A percentile compares a stretch with the other conserved stretches of the same genome.
Conservation (phyloP, 2,797 vertebrate genomes). For the Acrossocheilus wenchowensis region DNA sequence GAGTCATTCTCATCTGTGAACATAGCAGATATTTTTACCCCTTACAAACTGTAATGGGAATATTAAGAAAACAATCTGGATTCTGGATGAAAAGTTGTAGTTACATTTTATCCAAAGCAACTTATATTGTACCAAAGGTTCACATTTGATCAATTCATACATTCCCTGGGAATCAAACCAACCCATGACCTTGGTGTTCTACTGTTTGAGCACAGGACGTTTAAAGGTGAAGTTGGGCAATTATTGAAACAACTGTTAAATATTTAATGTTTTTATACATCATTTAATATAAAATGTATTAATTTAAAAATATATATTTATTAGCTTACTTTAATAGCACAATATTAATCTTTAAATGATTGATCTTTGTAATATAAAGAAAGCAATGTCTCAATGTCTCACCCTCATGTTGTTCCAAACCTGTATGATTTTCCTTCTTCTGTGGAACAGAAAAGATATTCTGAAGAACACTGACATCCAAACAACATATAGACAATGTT, state of each 20-base stretch:
- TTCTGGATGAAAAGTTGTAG: neutral
- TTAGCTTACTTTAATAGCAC: neutral
- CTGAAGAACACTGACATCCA: neutral
- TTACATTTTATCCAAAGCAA: neutral
- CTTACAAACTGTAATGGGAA: neutral
- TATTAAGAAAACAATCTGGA: neutral
- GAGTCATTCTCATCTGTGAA: neutral
- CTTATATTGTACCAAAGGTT: neutral
- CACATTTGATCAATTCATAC: neutral
- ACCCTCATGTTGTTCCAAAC: neutral
- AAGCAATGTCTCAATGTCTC: neutral
- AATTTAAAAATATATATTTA: neutral
- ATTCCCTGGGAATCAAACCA: neutral
- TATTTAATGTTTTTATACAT: neutral
- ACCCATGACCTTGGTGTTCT: neutral
- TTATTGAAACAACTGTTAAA: too few relatives aligned
- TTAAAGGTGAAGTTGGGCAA: neutral
- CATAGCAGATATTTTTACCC: neutral
- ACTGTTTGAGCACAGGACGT: neutral
- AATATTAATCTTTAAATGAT: neutral
- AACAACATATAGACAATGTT: neutral
- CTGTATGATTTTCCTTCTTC: neutral
- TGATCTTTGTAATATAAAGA: neutral
- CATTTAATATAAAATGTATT: neutral
- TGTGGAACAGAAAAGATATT: neutral